phyloP scores from a whole-genome alignment of 2,797 vertebrate genomes.

The Nannoperca australis region DNA sequence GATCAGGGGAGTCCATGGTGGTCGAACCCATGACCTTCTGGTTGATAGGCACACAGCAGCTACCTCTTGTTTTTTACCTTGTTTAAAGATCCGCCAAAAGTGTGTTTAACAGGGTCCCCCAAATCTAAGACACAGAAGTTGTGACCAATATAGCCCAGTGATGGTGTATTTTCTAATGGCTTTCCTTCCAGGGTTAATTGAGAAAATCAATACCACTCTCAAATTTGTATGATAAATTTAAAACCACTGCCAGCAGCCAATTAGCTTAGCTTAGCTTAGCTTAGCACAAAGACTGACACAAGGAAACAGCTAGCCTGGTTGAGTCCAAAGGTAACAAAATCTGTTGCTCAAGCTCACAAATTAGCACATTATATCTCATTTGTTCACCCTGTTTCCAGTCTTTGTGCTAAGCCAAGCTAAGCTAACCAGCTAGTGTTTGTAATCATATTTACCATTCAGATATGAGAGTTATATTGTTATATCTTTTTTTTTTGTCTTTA shows the following conservation, averaged over 20 bases:
- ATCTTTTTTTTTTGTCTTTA: neutral
- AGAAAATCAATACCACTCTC: neutral
- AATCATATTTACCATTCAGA: neutral
- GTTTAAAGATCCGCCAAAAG: neutral
- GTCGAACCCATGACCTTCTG: no score
- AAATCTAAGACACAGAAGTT: neutral
- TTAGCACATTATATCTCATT: neutral
- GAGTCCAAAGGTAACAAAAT: neutral
- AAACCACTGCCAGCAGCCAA: neutral
- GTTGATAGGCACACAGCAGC: no score
- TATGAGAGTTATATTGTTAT: neutral
- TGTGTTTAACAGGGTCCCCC: neutral
- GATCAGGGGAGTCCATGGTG: no score
- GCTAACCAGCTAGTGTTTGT: neutral
- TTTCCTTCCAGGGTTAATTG: neutral
- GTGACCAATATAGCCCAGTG: neutral
- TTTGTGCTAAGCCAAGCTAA: conserved; percentile 5
- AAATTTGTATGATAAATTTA: no score
- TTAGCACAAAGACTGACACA: neutral
- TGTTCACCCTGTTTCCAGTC: neutral
- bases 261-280: conserved; percentile 6
- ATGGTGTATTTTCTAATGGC: neutral
- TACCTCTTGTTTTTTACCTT: no score
- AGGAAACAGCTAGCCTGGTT: neutral
- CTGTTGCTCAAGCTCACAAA: neutral